Percentiles rank a stretch among this genome's conserved stretches.
Evolutionary conservation across 2,113 vertebrate genomes (phyloP).

Genomic region (Pardalotus punctatus): DNA sequence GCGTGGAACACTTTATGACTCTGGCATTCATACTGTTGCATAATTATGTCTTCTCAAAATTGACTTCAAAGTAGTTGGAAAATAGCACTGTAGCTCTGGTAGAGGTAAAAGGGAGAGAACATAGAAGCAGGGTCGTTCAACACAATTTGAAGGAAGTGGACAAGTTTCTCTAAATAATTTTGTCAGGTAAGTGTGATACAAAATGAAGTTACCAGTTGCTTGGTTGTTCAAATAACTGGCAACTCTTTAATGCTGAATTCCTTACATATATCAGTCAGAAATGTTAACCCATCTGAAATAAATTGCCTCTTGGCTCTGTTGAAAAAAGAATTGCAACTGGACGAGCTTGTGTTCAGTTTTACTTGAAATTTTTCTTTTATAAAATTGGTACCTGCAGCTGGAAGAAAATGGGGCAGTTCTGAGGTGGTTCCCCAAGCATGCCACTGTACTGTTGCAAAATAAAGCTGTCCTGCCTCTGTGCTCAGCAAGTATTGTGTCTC

Average conservation of each 20-base stretch:
- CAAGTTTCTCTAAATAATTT: not conserved
- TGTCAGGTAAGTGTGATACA: not conserved
- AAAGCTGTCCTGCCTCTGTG: not conserved
- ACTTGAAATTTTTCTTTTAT: not conserved
- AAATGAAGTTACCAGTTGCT: not conserved
- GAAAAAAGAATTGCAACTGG: not conserved
- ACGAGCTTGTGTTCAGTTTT: not conserved
- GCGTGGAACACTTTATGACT: not conserved
- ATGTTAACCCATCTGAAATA: not conserved
- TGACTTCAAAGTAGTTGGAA: not conserved
- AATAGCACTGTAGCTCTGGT: not conserved
- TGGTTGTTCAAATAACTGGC: not conserved
- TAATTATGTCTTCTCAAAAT: not conserved
- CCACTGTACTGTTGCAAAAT: not conserved
- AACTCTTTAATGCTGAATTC: not conserved
- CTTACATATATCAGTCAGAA: not conserved
- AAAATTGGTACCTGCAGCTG: not conserved
- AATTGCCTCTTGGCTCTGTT: not conserved
- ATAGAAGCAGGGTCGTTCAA: not conserved
- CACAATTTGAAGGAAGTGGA: not conserved
- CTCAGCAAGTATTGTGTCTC: not conserved
- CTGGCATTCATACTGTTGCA: not conserved
- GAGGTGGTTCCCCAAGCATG: not conserved
- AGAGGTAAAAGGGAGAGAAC: not conserved
- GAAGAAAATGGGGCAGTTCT: not conserved